These are phyloP conservation scores for Periophthalmus modestus DNA, from an alignment of 2,113 vertebrate genomes.

Conservation along the genomic window DNA sequence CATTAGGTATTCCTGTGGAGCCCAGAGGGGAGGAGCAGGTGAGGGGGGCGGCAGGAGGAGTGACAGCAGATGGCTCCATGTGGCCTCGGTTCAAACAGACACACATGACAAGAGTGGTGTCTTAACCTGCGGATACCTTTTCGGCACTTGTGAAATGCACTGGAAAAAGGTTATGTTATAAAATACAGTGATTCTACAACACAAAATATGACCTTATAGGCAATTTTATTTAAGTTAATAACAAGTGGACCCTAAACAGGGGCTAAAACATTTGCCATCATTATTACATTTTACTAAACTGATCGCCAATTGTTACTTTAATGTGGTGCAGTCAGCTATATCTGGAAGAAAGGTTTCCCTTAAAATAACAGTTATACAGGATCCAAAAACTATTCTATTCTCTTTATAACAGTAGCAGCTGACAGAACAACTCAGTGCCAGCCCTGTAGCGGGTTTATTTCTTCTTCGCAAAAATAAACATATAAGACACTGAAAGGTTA, in stretches of 20 bases:
- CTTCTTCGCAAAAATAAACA: not conserved
- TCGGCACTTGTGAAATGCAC: constrained; percentile 6
- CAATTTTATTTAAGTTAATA: not conserved
- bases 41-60: constrained; percentile 8
- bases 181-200: not conserved
- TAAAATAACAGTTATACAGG: too few species aligned
- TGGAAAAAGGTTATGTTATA: not conserved
- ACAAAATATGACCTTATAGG: not conserved
- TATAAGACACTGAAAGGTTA: not conserved
- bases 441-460: not conserved
- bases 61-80: constrained; percentile 14
- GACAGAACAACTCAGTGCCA: too few species aligned
- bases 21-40: constrained; percentile 4
- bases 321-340: not conserved
- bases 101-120: constrained; percentile 20
- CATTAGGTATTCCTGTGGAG: constrained; percentile 55
- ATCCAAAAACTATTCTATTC: too few species aligned
- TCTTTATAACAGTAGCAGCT: too few species aligned
- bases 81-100: constrained; percentile 51
- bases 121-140: constrained; percentile 1
- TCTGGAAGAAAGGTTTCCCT: not conserved
- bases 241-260: too few species aligned
- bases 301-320: not conserved
- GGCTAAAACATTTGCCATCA: too few species aligned
- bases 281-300: too few species aligned